Base-by-base conservation (phyloP, 2,113 vertebrate species). In the Pterocles gutturalis region DNA sequence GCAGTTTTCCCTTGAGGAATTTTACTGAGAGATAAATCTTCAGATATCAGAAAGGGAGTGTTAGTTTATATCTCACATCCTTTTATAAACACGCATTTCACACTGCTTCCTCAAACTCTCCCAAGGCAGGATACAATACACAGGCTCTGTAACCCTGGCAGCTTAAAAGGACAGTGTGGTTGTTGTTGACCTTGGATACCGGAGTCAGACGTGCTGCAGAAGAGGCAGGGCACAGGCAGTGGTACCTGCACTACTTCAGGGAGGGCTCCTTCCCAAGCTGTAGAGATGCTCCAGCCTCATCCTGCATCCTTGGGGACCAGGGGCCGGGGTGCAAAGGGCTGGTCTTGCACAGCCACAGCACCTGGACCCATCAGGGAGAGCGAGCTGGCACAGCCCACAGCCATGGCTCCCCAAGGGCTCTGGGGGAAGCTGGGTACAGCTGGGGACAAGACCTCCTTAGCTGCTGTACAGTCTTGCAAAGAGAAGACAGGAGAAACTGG, bases 41-140 rank as follows among this genome's bases (percentile, higher is more conserved):
- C 78, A 91, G 70, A 72, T 90, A 96, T 54, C 95, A 83, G 85
- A 93, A 92, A 78, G 60, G 70, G 72, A 91, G 34, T 65, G 77
- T 86, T 96, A 85, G 90, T 95, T 91, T 95, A 93, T 94, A 84
- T 71, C 49, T 83, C 67, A 89, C 67, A 94, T 95, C 86, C 72
- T 93, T 96, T 70, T 91, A 93, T 94, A 96, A 95, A 96, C 88
- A 92, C 1, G 2, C 49, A 21, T 51, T 92, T 91, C 90, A 78
- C 49, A 28, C 69, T 80, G 69, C 77, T 95, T 97, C 92, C 95
- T 96, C 77, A 71, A 91, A 7, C 75, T 78, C 73, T 91, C 53
- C 70, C 58, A 34, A 91, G 65, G 95, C 90, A 94, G 90, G 78
- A 93, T 83, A 90, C 84, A 85, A n/a, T 24, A 53, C 31, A 41